These are phyloP conservation scores for Drosophila crucigera DNA, from an alignment of 2,888 invertebrate species.

Conservation along the genomic window DNA sequence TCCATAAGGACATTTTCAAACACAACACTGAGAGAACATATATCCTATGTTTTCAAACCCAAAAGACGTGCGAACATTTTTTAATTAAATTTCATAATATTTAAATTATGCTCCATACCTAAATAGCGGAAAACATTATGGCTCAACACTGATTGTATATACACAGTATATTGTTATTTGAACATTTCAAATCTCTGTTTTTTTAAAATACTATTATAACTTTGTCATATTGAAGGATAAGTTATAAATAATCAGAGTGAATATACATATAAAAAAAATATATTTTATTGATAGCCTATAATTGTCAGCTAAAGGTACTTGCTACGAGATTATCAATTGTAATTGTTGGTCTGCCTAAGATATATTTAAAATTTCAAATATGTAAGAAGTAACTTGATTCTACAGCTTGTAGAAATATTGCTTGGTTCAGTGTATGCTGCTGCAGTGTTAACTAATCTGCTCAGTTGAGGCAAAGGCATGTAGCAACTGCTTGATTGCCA, in stretches of 20 bases:
- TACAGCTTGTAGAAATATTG: no score
- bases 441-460: slow-evolving; percentile 22
- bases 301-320: neutral
- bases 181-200: no score
- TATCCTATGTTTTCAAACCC: neutral
- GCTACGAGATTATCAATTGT: neutral
- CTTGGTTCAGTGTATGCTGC: neutral
- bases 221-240: neutral
- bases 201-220: neutral
- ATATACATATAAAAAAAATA: neutral
- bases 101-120: neutral
- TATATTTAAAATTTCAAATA: neutral
- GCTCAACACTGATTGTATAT: neutral
- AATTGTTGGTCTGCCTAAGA: neutral
- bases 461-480: slow-evolving; percentile 37
- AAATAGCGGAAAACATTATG: neutral
- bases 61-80: neutral
- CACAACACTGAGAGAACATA: neutral
- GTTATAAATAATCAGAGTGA: neutral
- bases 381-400: neutral
- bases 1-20: neutral
- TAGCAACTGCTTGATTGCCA: neutral
- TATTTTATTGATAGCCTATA: neutral
- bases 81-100: neutral
- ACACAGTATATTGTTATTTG: neutral